Conservation (phyloP, 1,140 invertebrate species). For the Zaprionus camerounensis region DNA sequence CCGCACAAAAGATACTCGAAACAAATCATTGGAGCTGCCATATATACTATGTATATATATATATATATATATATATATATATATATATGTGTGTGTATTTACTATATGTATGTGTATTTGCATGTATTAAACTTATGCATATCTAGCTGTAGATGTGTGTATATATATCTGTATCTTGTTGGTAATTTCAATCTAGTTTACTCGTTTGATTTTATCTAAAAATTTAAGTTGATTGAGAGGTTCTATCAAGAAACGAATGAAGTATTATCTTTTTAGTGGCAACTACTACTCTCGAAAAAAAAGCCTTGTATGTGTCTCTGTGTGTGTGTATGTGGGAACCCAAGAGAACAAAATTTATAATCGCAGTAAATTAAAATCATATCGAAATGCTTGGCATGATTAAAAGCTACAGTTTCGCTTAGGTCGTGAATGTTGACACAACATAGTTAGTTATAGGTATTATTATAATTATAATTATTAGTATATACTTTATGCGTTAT, state of each 20-base stretch:
- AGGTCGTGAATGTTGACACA: constrained; percentile 44
- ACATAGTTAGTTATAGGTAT: constrained; percentile 33
- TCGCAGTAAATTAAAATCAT: constrained; percentile 48
- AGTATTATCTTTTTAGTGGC: constrained; percentile 20
- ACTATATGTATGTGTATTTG: not conserved
- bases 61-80: no score
- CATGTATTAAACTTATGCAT: constrained; percentile 2
- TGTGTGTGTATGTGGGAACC: constrained; percentile 35
- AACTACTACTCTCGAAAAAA: constrained; percentile 26
- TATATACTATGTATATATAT: constrained; percentile 37
- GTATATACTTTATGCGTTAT: constrained; percentile 41
- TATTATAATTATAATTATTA: constrained; percentile 41
- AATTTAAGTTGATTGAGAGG: constrained; percentile 24
- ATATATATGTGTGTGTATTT: not conserved
- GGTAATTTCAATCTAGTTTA: constrained; percentile 20
- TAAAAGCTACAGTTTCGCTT: constrained; percentile 69
- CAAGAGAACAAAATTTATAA: constrained; percentile 39
- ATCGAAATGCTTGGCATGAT: constrained; percentile 78
- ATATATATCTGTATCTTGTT: not conserved
- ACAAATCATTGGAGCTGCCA: constrained; percentile 62
- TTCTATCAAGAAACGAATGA: constrained; percentile 18
- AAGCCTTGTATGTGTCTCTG: constrained; percentile 17
- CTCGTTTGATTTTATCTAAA: constrained; percentile 22
- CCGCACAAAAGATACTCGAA: constrained; percentile 64
- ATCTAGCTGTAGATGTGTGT: not conserved